Conservation (phyloP, 2,888 invertebrate species). For the Chorisops tibialis region DNA sequence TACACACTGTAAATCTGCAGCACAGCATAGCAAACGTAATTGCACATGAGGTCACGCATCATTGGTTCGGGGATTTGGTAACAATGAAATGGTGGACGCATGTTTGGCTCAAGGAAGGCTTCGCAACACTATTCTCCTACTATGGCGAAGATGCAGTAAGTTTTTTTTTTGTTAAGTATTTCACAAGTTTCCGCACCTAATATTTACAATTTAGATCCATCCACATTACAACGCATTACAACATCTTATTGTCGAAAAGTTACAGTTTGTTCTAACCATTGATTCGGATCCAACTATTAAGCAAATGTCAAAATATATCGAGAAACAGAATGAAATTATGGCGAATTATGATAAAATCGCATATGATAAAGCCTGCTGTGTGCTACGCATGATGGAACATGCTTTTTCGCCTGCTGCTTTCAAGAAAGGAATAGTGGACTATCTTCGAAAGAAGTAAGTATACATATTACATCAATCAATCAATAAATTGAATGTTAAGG, state of each 20-base stretch:
- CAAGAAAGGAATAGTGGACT: slow-evolving; percentile 21
- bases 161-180: background rate
- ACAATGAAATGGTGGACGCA: slow-evolving; percentile 64
- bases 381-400: slow-evolving; percentile 34
- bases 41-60: slow-evolving; percentile 60
- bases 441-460: slow-evolving; percentile 23
- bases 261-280: slow-evolving; percentile 43
- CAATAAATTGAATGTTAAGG: no score
- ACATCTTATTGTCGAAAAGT: slow-evolving; percentile 65
- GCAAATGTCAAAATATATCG: slow-evolving; percentile 75
- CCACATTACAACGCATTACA: slow-evolving; percentile 68
- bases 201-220: slow-evolving; percentile 47
- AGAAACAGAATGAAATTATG: slow-evolving; percentile 77
- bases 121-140: slow-evolving; percentile 56
- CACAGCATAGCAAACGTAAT: slow-evolving; percentile 38
- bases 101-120: slow-evolving; percentile 67
- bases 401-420: slow-evolving; percentile 17
- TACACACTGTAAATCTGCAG: slow-evolving; percentile 4
- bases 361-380: slow-evolving; percentile 64
- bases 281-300: slow-evolving; percentile 67
- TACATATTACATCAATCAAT: background rate
- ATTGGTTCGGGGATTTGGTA: slow-evolving; percentile 72
- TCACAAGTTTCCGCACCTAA: no score
- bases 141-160: slow-evolving; percentile 27
- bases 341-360: slow-evolving; percentile 81